A percentile compares a stretch with the other conserved stretches of the same genome.
These are phyloP conservation scores for Gymnarchus niloticus DNA, from an alignment of 2,113 vertebrate genomes.

Conservation along the genomic window DNA sequence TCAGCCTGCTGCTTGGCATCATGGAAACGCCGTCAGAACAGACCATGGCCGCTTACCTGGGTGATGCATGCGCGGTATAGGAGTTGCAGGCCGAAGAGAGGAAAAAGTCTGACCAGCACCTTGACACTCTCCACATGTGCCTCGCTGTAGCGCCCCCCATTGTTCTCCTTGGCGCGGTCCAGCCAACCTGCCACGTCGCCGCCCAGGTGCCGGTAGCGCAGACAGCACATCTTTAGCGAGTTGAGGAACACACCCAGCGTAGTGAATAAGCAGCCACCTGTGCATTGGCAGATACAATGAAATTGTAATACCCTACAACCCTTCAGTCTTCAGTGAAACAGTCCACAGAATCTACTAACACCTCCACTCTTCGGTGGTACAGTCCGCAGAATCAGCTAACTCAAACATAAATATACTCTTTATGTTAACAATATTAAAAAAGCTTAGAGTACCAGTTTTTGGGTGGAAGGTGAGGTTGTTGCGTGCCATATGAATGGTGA, in stretches of 20 bases:
- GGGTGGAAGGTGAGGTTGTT: slow-evolving; percentile 77
- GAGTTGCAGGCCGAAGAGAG: slow-evolving; percentile 76
- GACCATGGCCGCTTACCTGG: slow-evolving; percentile 61
- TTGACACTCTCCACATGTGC: slow-evolving; percentile 76
- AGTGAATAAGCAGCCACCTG: slow-evolving; percentile 63
- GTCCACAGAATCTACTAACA: background rate
- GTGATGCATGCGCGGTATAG: slow-evolving; percentile 74
- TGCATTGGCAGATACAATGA: slow-evolving; percentile 11
- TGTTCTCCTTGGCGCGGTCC: slow-evolving; percentile 75
- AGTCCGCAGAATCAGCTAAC: background rate
- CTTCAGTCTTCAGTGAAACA: background rate
- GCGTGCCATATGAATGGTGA: slow-evolving; percentile 77
- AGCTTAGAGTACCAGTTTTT: slow-evolving; percentile 65
- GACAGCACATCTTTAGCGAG: slow-evolving; percentile 60
- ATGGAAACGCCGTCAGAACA: background rate
- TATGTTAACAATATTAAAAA: background rate
- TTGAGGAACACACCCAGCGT: slow-evolving; percentile 69
- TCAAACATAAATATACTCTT: background rate
- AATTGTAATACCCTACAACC: background rate
- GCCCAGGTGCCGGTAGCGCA: slow-evolving; percentile 54
- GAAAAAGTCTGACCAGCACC: slow-evolving; percentile 70
- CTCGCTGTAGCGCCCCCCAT: slow-evolving; percentile 70
- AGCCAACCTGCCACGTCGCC: slow-evolving; percentile 61
- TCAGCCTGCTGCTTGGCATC: background rate
- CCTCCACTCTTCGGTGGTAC: background rate